Evolutionary conservation across 2,113 vertebrate species (phyloP), one percentile per base, ranked within the genome.

Genomic region (human): DNA sequence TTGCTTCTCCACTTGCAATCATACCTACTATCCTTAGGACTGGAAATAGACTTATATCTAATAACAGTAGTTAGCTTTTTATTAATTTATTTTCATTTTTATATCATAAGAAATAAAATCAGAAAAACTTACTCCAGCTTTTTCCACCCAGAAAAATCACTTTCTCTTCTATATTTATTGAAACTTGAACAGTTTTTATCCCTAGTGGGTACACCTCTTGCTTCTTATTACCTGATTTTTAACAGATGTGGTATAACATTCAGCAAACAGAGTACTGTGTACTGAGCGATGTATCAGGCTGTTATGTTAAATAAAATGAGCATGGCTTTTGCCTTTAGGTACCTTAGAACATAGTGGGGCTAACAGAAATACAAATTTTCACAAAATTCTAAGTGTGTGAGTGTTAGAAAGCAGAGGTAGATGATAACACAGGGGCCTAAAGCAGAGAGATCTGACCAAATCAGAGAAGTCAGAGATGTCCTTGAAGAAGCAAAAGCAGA

Each of bases 81-180:
- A 93, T 94, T 87, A 61, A 82, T 82, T 96, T 91, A 93, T 93
- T 83, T 66, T 80, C 43, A 68, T 52, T 95, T 90, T 96, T 82
- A 83, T 32, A 45, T 23, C 38, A 86, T 70, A 84, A 66, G 92
- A 75, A 32, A 93, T 94, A 93, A 92, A 95, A 84, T 84, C 25
- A 61, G 84, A 96, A 91, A 87, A 11, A 11, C 50, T 40, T 50
- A 16, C 38, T 50, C 6, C 38, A 93, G 30, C 18, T 79, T 95
- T 97, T 89, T 43, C 55, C 12, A 43, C 13, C 11, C 43, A 59
- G 9, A 79, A 94, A 52, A 79, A 55, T 27, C 25, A 38, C 35
- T 22, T 59, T 87, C 35, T 82, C 23, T 83, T 86, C 35, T 75
- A 22, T 30, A n/a, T 17, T 95, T 93, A 78, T 55, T 89, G 78